Conservation (phyloP, 2,797 vertebrate species). For the Botia kubotai region DNA sequence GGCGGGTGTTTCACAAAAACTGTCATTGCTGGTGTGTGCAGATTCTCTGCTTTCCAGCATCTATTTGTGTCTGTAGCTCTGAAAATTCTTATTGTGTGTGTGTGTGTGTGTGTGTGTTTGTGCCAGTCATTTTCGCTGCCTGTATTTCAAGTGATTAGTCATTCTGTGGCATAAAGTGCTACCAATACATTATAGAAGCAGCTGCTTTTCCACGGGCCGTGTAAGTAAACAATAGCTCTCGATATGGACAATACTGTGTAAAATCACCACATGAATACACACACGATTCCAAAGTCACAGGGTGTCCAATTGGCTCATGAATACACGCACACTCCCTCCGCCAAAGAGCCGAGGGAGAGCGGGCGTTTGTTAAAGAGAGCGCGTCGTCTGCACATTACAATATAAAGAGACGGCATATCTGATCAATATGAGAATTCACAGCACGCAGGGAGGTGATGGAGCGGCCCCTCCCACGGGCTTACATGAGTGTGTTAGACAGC, state of each 20-base stretch:
- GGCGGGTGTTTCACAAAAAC: slow-evolving; percentile 45
- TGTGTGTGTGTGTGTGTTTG: background rate
- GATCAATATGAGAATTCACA: slow-evolving; percentile 46
- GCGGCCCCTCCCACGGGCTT: slow-evolving; percentile 33
- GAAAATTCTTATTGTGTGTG: background rate
- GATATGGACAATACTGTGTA: slow-evolving; percentile 78
- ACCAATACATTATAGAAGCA: slow-evolving; percentile 85
- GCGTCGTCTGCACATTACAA: slow-evolving; percentile 66
- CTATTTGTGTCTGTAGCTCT: background rate
- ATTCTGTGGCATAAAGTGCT: slow-evolving; percentile 82
- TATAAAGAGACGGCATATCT: slow-evolving; percentile 55
- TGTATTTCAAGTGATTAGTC: slow-evolving; percentile 83
- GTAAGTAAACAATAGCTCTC: slow-evolving; percentile 71
- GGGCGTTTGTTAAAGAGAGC: slow-evolving; percentile 48
- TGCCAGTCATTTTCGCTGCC: slow-evolving; percentile 33
- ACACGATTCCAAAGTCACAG: too few relatives aligned
- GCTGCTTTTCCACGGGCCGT: slow-evolving; percentile 84
- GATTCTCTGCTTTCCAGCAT: background rate
- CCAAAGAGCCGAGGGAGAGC: slow-evolving; percentile 33
- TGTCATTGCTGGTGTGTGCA: slow-evolving; percentile 1
- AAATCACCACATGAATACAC: slow-evolving; percentile 72
- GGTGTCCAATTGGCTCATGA: slow-evolving; percentile 31
- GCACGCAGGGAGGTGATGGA: slow-evolving; percentile 55
- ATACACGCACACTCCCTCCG: slow-evolving; percentile 67
- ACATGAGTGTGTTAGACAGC: slow-evolving; percentile 43